Evolutionary conservation across 2,797 vertebrate species (phyloP), one percentile per base, ranked within the genome.

Genomic region (Bradypodion ventrale): DNA sequence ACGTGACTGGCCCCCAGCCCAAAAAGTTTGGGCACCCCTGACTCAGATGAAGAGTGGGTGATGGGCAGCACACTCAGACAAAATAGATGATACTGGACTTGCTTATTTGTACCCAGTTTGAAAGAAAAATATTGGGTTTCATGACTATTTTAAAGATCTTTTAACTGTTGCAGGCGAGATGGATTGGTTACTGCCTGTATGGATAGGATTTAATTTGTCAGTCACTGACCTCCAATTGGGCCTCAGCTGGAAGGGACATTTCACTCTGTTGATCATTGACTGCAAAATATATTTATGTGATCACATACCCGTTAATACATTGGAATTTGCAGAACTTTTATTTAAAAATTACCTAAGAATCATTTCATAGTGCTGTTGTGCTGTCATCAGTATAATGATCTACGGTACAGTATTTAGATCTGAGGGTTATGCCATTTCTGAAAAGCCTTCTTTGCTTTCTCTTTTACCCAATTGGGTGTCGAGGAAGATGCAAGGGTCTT

Each of bases 81-180:
- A 52, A 37, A 32, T 37, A 5, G 56, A 73, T n/a, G 16, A 19
- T 29, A 63, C 46, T 25, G 29, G 44, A 52, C 15, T 27, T 40
- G 42, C 29, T 44, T 42, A 25, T 52, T 74, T 40, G 29, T 7
- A 74, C 35, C 12, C 21, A 49, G 35, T 63, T 70, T 37, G 12
- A 7, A 27, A 16, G 16, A 52, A 79, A 52, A 52, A 3, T 13
- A 32, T 72, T 49, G 70, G 49, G 21, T 63, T 79, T 9, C 56
- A 70, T 84, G 59, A 66, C 69, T 85, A 75, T 32, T 74, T 72
- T 62, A 13, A 78, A 83, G 59, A 62, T 16, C 23, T 74, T 73
- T 63, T 40, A 37, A 62, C 35, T 72, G 72, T 37, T 52, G 9
- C 7, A 52, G 59, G 59, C 23, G 25, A 19, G 40, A 60, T 9